Base-by-base conservation (phyloP, 2,888 invertebrate genomes). In the Zelleria hepariella region DNA sequence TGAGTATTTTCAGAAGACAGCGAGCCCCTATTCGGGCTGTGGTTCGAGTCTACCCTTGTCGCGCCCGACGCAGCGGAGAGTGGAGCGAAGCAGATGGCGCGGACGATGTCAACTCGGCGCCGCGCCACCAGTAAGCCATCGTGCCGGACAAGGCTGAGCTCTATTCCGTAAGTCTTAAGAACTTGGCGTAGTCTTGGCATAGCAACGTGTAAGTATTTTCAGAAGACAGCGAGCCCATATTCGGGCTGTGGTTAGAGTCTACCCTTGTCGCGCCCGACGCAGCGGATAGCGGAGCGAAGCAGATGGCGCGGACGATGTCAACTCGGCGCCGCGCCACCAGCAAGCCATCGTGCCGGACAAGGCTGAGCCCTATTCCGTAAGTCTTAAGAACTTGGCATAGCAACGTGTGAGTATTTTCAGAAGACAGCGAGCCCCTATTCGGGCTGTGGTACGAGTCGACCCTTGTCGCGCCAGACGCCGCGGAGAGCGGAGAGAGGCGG, bases 371-470 rank as follows among this genome's bases (percentile, higher is more conserved):
- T 89, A 88, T 65, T 82, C 88, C n/a, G 89, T 89, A 58, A 81
- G 55, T 59, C n/a, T 48, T 6, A 48, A n/a, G 48, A 20, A n/a
- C n/a, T n/a, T n/a, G n/a, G n/a, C n/a, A n/a, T n/a, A n/a, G n/a
- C n/a, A n/a, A n/a, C n/a, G n/a, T n/a, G n/a, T n/a, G n/a, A n/a
- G n/a, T n/a, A n/a, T n/a, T n/a, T n/a, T n/a, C 71, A 91, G 93
- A 92, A 90, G 94, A 94, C 77, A 94, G 94, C 78, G 96, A 96
- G 81, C 95, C 96, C 5, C 92, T 96, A 62, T 90, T 96, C 67
- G 98, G 98, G 0, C 92, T 96, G 66, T 98, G 97, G 97, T 96
- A 98, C 82, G 97, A 98, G 76, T 96, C 97, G 73, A 97, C 97
- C 0, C 88, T 98, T 8, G 95, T 96, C 23, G 96, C 96, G 1